Evolutionary conservation across 2,113 vertebrate species (phyloP).

Genomic region (Phylloscopus trochiloides): DNA sequence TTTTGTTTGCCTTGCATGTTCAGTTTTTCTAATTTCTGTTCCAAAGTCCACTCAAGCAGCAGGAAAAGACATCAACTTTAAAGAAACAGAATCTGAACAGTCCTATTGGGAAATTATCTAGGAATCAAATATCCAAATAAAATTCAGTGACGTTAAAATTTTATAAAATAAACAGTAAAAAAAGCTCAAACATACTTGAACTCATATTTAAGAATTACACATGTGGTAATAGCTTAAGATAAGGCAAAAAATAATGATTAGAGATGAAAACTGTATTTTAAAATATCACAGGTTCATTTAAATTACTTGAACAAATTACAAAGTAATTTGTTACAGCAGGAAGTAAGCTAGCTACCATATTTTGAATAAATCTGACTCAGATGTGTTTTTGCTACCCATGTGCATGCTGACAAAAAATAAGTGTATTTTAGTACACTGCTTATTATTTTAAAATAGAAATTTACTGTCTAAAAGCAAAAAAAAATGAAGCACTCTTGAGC

Average conservation of each 20-base stretch:
- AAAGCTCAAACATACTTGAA: background rate
- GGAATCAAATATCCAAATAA: background rate
- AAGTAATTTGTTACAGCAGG: background rate
- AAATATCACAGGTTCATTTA: background rate
- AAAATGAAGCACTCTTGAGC: background rate
- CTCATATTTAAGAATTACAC: background rate
- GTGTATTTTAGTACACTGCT: background rate
- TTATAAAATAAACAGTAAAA: background rate
- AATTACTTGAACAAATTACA: background rate
- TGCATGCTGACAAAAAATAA: background rate
- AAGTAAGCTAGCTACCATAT: background rate
- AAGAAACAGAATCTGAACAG: background rate
- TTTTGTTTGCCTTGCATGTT: background rate
- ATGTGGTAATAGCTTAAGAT: background rate
- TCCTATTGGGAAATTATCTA: background rate
- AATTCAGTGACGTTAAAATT: background rate
- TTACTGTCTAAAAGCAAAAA: background rate
- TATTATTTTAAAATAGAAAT: background rate
- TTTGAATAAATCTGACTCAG: background rate
- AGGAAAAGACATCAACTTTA: background rate
- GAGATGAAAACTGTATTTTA: background rate
- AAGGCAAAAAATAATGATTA: background rate
- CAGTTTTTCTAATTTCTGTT: background rate
- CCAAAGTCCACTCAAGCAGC: constrained; percentile 6
- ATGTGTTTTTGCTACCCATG: background rate